Evolutionary conservation across 1,140 invertebrate genomes (phyloP), one percentile per base, ranked within the genome.

Genomic region (Pogonus chalceus): DNA sequence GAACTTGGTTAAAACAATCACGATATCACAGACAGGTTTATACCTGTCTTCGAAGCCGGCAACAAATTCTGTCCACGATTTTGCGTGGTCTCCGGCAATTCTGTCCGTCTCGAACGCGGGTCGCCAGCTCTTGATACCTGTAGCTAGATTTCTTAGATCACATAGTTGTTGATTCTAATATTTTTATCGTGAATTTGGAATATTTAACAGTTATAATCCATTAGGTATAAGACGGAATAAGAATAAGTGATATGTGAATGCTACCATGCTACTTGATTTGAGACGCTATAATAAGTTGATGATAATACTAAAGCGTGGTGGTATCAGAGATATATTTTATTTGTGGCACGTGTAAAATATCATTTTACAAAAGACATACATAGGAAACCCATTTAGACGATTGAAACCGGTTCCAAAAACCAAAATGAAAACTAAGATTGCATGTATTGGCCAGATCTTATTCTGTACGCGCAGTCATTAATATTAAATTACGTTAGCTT

Each of bases 1-100:
- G 47, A 62, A 61, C 55, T 62, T 59, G 58, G 58, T 58, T 61
- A 61, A 62, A 60, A 63, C 61, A 62, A 61, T 61, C 57, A 61
- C 61, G 58, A 43, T 39, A 53, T 54, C 26, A 53, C 49, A 58
- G 63, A 65, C 63, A 63, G 61, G 63, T 65, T 63, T 58, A 52
- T 56, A 65, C 63, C 60, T 62, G 63, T 63, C 58, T 61, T 60
- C 26, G 26, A 31, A 31, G 14, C 14, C 26, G 26, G 14, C 26
- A 7, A 31, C 26, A 31, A 31, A 31, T 31, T 31, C 26, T 31
- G 26, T 31, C 26, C 26, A 14, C 26, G 26, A 14, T 31, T 31
- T 14, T 31, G 26, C 26, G 26, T 31, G 26, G 26, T 31, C 26
- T 31, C 26, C 4, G 26, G 26, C 26, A 14, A 31, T 4, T 31